Evolutionary conservation across 2,113 vertebrate genomes (phyloP).

Genomic region (Pheucticus melanocephalus): DNA sequence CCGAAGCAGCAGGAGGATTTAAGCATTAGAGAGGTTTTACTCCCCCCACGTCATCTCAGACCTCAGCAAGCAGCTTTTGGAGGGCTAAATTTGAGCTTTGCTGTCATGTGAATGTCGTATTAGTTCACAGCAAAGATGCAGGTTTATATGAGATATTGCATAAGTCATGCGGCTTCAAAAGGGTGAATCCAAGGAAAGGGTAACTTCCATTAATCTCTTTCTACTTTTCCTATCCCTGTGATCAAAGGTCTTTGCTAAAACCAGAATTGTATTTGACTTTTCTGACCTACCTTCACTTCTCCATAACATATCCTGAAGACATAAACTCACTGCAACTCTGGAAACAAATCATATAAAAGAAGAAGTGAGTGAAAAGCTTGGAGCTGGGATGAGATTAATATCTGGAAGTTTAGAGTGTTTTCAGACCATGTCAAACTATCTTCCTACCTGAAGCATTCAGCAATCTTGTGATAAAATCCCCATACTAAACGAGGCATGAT

Average conservation of each 20-base stretch:
- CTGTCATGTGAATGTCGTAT: not conserved
- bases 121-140: not conserved
- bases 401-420: not conserved
- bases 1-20: conserved; percentile 39
- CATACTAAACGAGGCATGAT: not conserved
- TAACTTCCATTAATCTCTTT: not conserved
- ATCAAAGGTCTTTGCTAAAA: not conserved
- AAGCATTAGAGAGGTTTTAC: conserved; percentile 23
- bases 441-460: not conserved
- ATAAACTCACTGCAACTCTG: not conserved
- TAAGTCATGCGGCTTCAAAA: not conserved
- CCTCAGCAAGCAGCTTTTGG: conserved; percentile 45
- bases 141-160: not conserved
- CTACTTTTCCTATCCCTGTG: not conserved
- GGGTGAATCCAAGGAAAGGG: not conserved
- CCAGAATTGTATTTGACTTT: not conserved
- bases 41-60: conserved; percentile 5
- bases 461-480: not conserved
- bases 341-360: not conserved
- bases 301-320: not conserved
- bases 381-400: not conserved
- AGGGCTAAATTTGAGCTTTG: conserved; percentile 24
- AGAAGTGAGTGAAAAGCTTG: not conserved
- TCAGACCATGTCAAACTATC: not conserved
- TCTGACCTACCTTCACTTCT: not conserved